Evolutionary conservation across 53 echinoderm and acorn worm genomes (phyloP), one percentile per base, ranked within the genome.

Genomic region (Holothuria scabra): DNA sequence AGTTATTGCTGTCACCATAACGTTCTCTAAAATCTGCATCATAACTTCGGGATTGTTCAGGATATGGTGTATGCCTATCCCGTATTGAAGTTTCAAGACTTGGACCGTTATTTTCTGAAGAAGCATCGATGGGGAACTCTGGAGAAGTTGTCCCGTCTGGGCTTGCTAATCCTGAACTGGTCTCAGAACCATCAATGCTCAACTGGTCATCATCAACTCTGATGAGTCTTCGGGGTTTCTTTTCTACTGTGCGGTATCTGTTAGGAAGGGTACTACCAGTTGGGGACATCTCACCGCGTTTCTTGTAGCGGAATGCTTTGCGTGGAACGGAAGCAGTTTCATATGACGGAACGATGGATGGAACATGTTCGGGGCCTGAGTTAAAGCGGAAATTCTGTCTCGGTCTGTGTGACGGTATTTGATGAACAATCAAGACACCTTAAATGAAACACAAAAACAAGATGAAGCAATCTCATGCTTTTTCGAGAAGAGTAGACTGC

Each of bases 351-450:
- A 13, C 58, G 12, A 33, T 18, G 9, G 12, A 31, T 11, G 21
- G 10, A 22, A 26, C 64, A 30, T 5, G 28, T 19, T 26, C 2
- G 10, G 57, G 13, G 1, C 56, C 24, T 58, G 78, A 16, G 20
- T 19, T 31, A 16, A 52, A 14, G 0, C 2, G 18, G 1, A 16
- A 52, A 1, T 52, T 52, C 21, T 78, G 78, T 11, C 78, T 56
- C 21, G 26, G 56, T 21, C 56, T 57, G 78, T 57, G 3, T n/a
- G 78, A 25, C 21, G 78, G 78, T 78, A 78, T 32, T 57, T 78
- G 78, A 12, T 78, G 78, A 57, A 78, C 57, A 8, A 78, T 78
- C 28, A 78, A 57, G 5, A 78, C 29, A 29, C 78, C 78, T 78
- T 16, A 46, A 78, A 78, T 10, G 28, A 30, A 11, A 64, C 2